phyloP scores from a whole-genome alignment of 2,113 vertebrate species.

The Albula goreensis region DNA sequence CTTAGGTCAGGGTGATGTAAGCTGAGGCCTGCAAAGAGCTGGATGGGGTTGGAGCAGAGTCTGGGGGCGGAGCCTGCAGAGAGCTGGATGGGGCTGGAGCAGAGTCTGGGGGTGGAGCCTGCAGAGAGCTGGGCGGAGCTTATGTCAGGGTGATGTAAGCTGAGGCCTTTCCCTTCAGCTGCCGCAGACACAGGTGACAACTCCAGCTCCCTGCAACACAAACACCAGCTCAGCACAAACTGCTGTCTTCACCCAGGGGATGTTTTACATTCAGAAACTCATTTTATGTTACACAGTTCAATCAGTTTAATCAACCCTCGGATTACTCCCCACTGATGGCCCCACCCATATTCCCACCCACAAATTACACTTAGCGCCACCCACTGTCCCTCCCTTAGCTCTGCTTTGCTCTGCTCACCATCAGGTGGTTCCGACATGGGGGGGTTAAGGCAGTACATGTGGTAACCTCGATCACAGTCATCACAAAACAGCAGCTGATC shows the following conservation, averaged over 20 bases:
- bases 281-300: no score
- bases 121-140: conserved; percentile 52
- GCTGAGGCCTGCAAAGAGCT: conserved; percentile 47
- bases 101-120: conserved; percentile 30
- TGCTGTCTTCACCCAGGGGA: no score
- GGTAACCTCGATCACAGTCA: conserved; percentile 60
- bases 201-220: conserved; percentile 85
- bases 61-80: neutral
- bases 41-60: conserved; percentile 5
- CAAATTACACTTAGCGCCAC: no score
- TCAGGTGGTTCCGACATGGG: conserved; percentile 92
- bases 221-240: no score
- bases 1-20: conserved; percentile 91
- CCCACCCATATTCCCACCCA: no score
- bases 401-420: conserved; percentile 65
- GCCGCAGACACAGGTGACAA: conserved; percentile 89
- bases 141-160: conserved; percentile 93
- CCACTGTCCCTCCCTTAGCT: no score
- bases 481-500: conserved; percentile 48
- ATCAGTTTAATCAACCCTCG: no score
- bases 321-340: no score
- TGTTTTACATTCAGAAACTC: no score
- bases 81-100: conserved; percentile 11
- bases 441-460: conserved; percentile 93
- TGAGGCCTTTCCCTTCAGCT: conserved; percentile 91